These are phyloP conservation scores for Rhinoderma darwinii DNA, from an alignment of 2,113 vertebrate genomes.

Conservation along the genomic window DNA sequence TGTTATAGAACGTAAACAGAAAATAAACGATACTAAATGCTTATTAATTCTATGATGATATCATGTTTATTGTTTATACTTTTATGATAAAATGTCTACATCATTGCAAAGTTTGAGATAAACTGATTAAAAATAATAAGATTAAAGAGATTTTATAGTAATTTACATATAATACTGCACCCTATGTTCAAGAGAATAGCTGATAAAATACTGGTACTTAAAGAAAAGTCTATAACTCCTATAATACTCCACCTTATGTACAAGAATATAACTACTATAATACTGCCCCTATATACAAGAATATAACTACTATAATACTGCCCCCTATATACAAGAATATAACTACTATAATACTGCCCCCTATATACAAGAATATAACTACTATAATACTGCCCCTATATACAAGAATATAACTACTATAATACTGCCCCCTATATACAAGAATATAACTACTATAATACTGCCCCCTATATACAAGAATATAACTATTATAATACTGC, in stretches of 20 bases:
- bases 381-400: too few species aligned
- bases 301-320: constrained; percentile 6
- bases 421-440: too few species aligned
- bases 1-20: background rate
- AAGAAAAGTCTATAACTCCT: background rate
- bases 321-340: background rate
- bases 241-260: background rate
- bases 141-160: too few species aligned
- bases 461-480: too few species aligned
- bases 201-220: background rate
- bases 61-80: background rate
- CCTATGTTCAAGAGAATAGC: background rate
- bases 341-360: constrained; percentile 4
- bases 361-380: too few species aligned
- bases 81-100: background rate
- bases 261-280: constrained; percentile 6
- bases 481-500: too few species aligned
- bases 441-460: too few species aligned
- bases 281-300: background rate
- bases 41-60: background rate
- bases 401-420: too few species aligned
- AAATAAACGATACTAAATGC: background rate
- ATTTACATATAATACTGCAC: background rate
- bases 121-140: too few species aligned
- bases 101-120: background rate